Conservation (phyloP, 2,888 invertebrate species). For the Brenthis daphne region DNA sequence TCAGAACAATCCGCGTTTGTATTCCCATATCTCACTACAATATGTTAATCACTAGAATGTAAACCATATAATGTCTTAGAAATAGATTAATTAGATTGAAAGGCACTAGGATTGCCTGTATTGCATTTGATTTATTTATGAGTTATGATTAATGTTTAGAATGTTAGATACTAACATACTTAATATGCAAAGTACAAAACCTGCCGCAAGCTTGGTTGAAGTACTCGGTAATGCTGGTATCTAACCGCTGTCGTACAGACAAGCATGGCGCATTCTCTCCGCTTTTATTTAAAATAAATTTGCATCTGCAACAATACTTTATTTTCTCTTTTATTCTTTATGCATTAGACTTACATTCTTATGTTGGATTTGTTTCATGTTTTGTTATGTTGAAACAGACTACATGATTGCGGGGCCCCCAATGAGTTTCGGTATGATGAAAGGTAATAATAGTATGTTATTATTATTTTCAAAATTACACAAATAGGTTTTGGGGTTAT, state of each 20-base stretch:
- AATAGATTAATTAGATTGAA: slow-evolving; percentile 32
- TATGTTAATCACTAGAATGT: slow-evolving; percentile 30
- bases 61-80: slow-evolving; percentile 25
- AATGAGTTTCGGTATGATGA: slow-evolving; percentile 93
- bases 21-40: slow-evolving; percentile 53
- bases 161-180: slow-evolving; percentile 74
- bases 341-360: slow-evolving; percentile 84
- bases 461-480: slow-evolving; percentile 66
- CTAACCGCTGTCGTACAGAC: slow-evolving; percentile 63
- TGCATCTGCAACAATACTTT: slow-evolving; percentile 63
- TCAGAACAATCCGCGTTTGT: slow-evolving; percentile 88
- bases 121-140: slow-evolving; percentile 36
- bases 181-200: slow-evolving; percentile 52
- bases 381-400: slow-evolving; percentile 85
- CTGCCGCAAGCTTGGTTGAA: slow-evolving; percentile 70
- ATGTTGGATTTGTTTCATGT: slow-evolving; percentile 87
- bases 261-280: slow-evolving; percentile 73
- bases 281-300: slow-evolving; percentile 58
- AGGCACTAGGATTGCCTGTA: slow-evolving; percentile 43
- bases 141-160: slow-evolving; percentile 46
- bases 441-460: slow-evolving; percentile 85
- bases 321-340: slow-evolving; percentile 60
- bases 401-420: slow-evolving; percentile 90
- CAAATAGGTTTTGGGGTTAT: slow-evolving; percentile 61
- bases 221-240: slow-evolving; percentile 68